Percentiles rank a stretch among this genome's conserved stretches.
Conservation (phyloP, 2,113 vertebrate genomes). For the Noturus placidus region DNA sequence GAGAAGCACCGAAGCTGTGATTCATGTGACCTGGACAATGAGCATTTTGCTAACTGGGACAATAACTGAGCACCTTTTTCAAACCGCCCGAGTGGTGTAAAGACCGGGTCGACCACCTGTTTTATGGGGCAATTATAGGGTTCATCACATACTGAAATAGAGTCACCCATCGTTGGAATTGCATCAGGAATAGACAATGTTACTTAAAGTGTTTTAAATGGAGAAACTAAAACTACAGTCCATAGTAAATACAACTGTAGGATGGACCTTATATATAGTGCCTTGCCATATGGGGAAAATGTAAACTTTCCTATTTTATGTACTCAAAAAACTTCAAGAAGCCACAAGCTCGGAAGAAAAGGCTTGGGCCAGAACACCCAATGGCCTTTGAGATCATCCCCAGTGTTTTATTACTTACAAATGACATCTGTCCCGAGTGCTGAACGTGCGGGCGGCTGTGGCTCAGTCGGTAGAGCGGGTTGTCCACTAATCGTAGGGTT, state of each 20-base stretch:
- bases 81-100: background rate
- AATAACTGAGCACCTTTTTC: slow-evolving; percentile 25
- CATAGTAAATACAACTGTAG: background rate
- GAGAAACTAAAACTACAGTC: background rate
- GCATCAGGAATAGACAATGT: background rate
- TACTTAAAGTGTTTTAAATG: background rate
- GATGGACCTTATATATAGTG: background rate
- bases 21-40: slow-evolving; percentile 32
- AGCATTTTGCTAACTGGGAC: slow-evolving; percentile 10
- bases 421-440: background rate
- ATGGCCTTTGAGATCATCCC: background rate
- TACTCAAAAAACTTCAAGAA: background rate
- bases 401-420: background rate
- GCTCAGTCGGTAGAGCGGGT: too few species aligned
- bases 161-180: background rate
- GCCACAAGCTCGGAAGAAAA: background rate
- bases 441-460: too few species aligned
- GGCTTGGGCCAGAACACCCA: background rate
- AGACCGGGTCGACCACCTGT: slow-evolving; percentile 5
- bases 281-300: background rate
- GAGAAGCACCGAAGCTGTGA: background rate
- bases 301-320: background rate
- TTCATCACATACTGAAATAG: background rate
- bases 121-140: background rate
- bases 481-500: too few species aligned